These are phyloP conservation scores for Trichacis sp. DNA, from an alignment of 2,888 invertebrate genomes.

Conservation along the genomic window DNA sequence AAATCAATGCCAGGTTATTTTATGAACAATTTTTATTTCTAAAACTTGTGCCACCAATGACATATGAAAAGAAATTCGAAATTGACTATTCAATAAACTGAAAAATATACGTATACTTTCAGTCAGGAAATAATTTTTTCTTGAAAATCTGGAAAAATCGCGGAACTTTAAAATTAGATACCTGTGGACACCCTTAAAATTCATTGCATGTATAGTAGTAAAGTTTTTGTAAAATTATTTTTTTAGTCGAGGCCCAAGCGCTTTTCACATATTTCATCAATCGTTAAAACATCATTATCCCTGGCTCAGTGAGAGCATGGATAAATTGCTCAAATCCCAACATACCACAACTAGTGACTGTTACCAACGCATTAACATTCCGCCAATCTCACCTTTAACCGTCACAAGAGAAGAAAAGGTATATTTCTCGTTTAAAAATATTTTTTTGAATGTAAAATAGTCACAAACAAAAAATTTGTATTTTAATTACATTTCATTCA, in stretches of 20 bases:
- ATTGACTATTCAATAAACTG: too few species aligned
- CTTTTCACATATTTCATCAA: conserved; percentile 73
- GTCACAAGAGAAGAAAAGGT: conserved; percentile 60
- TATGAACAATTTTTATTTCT: too few species aligned
- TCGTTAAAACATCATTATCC: conserved; percentile 72
- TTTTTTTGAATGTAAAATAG: not conserved
- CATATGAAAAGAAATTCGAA: too few species aligned
- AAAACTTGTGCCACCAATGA: too few species aligned
- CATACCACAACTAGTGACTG: conserved; percentile 28
- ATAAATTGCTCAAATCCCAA: conserved; percentile 45
- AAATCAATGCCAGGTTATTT: too few species aligned
- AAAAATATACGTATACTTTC: too few species aligned
- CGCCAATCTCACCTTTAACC: conserved; percentile 58
- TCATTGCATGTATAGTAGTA: not conserved
- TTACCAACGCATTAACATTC: conserved; percentile 50
- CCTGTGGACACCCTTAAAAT: too few species aligned
- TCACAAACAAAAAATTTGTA: not conserved
- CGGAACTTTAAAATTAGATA: too few species aligned
- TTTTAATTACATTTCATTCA: not conserved
- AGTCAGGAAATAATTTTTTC: too few species aligned
- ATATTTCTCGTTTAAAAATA: conserved; percentile 5
- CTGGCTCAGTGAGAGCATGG: conserved; percentile 73
- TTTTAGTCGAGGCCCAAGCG: conserved; percentile 57
- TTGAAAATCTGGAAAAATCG: too few species aligned
- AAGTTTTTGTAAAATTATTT: conserved; percentile 1